Conservation (phyloP, 2,797 vertebrate genomes). For the Siniperca scherzeri region DNA sequence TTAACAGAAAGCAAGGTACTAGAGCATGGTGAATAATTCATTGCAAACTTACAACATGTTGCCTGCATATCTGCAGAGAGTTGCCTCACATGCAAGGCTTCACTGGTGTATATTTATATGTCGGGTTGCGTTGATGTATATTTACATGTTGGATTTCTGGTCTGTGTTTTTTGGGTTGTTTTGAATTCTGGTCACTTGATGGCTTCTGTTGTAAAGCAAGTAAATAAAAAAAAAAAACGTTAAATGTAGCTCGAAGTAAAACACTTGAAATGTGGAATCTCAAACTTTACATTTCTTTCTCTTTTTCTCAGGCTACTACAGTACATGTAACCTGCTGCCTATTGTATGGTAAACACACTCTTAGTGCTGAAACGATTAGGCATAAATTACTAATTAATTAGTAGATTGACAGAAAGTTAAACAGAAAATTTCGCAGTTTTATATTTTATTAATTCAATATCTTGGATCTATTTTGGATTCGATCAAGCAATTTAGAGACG, state of each 20-base stretch:
- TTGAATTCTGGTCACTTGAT: slow-evolving; percentile 18
- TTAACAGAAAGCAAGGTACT: slow-evolving; percentile 64
- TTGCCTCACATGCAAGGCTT: slow-evolving; percentile 52
- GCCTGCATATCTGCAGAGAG: slow-evolving; percentile 40
- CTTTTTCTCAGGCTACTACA: not conserved
- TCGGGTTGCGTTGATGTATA: slow-evolving; percentile 17
- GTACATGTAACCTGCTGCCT: not conserved
- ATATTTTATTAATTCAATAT: not conserved
- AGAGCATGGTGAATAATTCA: slow-evolving; percentile 76
- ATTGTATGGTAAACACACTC: no score
- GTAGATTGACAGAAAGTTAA: not conserved
- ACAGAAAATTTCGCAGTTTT: not conserved
- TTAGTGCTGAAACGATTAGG: not conserved
- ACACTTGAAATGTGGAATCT: slow-evolving; percentile 2
- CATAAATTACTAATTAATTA: not conserved
- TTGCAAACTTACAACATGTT: slow-evolving; percentile 61
- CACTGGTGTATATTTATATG: slow-evolving; percentile 46
- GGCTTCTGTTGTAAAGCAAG: slow-evolving; percentile 19
- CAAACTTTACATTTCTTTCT: not conserved
- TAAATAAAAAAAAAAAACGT: not conserved
- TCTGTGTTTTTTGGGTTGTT: slow-evolving; percentile 15
- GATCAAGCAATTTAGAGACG: rapidly evolving
- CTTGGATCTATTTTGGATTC: not conserved
- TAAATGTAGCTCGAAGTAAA: slow-evolving; percentile 3
- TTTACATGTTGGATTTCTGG: slow-evolving; percentile 34